Evolutionary conservation across 2,888 invertebrate genomes (phyloP).

Genomic region (Diaphora mendica): DNA sequence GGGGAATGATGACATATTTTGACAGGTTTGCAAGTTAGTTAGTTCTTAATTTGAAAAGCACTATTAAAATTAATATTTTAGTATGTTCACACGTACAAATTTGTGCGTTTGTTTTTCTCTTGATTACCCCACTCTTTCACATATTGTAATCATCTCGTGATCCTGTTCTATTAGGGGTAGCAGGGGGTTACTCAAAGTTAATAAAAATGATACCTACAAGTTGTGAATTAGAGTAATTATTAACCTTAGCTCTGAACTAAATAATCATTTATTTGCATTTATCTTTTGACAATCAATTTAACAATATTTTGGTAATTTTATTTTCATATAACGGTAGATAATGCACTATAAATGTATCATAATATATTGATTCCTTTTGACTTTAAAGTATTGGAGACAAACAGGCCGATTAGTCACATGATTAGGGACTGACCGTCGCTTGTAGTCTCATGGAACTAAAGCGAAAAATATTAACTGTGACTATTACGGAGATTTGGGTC

Average conservation of each 20-base stretch:
- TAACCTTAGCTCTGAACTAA: background rate
- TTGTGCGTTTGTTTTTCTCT: background rate
- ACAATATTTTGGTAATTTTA: background rate
- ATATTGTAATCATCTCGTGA: background rate
- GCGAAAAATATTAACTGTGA: too few relatives aligned
- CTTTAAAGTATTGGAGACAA: too few relatives aligned
- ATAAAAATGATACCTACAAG: background rate
- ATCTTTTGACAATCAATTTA: background rate
- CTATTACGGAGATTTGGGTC: too few relatives aligned
- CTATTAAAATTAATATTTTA: too few relatives aligned
- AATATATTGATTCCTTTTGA: too few relatives aligned
- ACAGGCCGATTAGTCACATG: too few relatives aligned
- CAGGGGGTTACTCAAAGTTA: too few relatives aligned
- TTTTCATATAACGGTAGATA: background rate
- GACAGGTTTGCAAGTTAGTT: background rate
- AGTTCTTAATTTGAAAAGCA: too few relatives aligned
- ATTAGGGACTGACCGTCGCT: too few relatives aligned
- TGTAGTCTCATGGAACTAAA: too few relatives aligned
- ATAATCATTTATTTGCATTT: background rate
- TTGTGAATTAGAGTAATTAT: background rate
- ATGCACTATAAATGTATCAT: background rate
- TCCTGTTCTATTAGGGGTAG: background rate
- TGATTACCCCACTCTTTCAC: background rate
- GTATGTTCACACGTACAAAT: background rate
- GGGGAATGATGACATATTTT: background rate